These are phyloP conservation scores for Larimichthys crocea DNA, from an alignment of 2,113 vertebrate species.

Conservation along the genomic window DNA sequence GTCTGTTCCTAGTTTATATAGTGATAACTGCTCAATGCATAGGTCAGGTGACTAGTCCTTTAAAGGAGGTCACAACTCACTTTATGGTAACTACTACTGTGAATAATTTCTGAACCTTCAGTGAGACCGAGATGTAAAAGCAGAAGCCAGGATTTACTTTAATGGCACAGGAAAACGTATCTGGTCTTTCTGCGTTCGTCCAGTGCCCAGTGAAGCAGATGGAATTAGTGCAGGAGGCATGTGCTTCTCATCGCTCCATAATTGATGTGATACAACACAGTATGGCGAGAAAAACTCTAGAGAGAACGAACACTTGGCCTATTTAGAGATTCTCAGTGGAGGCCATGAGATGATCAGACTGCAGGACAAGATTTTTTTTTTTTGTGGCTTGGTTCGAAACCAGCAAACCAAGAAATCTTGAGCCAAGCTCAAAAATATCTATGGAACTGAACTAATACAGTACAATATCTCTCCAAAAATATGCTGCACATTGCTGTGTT, in stretches of 20 bases:
- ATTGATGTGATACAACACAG: slow-evolving; percentile 78
- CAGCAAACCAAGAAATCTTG: slow-evolving; percentile 13
- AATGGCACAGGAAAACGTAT: slow-evolving; percentile 19
- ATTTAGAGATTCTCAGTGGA: slow-evolving; percentile 76
- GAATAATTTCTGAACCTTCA: not conserved
- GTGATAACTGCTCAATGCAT: slow-evolving; percentile 28
- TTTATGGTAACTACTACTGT: slow-evolving; percentile 9
- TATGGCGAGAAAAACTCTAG: slow-evolving; percentile 62
- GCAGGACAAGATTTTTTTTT: slow-evolving; percentile 19
- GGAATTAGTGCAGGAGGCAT: slow-evolving; percentile 69
- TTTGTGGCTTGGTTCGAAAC: slow-evolving; percentile 1
- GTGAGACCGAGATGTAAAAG: not conserved
- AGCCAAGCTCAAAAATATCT: slow-evolving; percentile 8
- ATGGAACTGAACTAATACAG: not conserved
- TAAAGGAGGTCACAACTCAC: not conserved
- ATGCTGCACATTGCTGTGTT: not conserved
- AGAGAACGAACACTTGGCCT: slow-evolving; percentile 77
- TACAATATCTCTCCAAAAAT: not conserved
- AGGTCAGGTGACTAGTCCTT: not conserved
- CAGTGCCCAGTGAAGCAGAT: slow-evolving; percentile 61
- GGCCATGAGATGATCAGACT: slow-evolving; percentile 54
- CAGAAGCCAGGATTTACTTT: not conserved
- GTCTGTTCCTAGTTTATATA: not conserved
- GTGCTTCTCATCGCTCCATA: slow-evolving; percentile 74
- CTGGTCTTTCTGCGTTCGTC: slow-evolving; percentile 33